Evolutionary conservation across 1,140 invertebrate species (phyloP).

Genomic region (Drosophila ercepeae): DNA sequence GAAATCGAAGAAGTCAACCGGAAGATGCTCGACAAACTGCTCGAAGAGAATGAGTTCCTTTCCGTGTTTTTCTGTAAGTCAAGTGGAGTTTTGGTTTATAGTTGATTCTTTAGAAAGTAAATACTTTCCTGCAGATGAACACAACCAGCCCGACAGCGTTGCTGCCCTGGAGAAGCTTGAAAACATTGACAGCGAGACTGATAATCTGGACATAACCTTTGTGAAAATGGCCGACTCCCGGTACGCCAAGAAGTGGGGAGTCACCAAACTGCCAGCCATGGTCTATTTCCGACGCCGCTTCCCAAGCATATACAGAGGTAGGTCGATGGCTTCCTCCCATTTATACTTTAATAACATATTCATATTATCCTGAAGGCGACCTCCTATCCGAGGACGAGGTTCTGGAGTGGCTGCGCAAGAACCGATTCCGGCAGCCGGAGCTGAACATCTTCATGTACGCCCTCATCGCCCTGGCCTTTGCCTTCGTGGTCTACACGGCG

Average conservation of each 20-base stretch:
- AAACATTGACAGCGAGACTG: conserved; percentile 96
- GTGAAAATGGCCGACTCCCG: conserved; percentile 96
- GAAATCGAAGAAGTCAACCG: conserved; percentile 98
- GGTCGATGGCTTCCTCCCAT: too few species aligned
- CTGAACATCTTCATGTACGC: conserved; percentile 98
- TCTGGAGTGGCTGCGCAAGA: conserved; percentile 96
- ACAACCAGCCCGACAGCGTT: conserved; percentile 90
- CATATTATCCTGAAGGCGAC: conserved; percentile 87
- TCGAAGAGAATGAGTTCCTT: conserved; percentile 97
- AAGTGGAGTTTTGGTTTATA: neutral
- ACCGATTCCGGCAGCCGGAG: conserved; percentile 96
- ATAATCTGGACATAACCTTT: conserved; percentile 97
- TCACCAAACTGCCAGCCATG: conserved; percentile 94
- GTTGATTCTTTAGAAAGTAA: too few species aligned
- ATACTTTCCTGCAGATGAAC: conserved; percentile 88
- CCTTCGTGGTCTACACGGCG: conserved; percentile 95
- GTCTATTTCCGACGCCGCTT: conserved; percentile 97
- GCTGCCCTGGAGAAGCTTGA: conserved; percentile 93
- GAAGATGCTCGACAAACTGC: conserved; percentile 96
- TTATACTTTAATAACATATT: neutral
- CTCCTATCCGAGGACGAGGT: conserved; percentile 93
- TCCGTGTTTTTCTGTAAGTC: conserved; percentile 97
- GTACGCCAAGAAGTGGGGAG: conserved; percentile 97
- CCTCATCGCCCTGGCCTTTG: conserved; percentile 92
- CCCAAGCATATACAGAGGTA: conserved; percentile 97